Evolutionary conservation across 2,113 vertebrate species (phyloP).

Genomic region (Australoheros scitulus): DNA sequence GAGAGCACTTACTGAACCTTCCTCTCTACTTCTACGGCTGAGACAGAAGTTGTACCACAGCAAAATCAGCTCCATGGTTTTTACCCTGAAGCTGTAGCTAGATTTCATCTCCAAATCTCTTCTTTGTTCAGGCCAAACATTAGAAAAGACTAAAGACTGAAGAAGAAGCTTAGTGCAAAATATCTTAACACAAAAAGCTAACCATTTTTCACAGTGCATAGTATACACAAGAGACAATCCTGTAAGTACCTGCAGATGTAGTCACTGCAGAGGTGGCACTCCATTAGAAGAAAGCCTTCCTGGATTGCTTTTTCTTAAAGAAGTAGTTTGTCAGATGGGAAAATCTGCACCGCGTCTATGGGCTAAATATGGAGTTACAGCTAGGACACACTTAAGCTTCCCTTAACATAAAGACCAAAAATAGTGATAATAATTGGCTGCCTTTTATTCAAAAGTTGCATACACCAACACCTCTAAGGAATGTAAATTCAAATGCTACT

Average conservation of each 20-base stretch:
- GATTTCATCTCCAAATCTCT: not conserved
- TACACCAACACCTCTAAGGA: not conserved
- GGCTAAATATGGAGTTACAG: not conserved
- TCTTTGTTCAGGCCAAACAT: not conserved
- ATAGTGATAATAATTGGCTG: not conserved
- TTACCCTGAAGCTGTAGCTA: not conserved
- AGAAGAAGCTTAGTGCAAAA: not conserved
- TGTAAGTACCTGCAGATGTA: not conserved
- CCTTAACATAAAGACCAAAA: not conserved
- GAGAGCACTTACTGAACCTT: slow-evolving; percentile 15
- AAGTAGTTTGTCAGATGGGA: not conserved
- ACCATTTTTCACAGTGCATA: not conserved
- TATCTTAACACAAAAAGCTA: not conserved
- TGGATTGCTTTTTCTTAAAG: not conserved
- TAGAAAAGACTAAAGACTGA: not conserved
- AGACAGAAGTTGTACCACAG: not conserved
- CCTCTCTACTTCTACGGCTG: not conserved
- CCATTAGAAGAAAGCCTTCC: not conserved
- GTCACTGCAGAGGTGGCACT: not conserved
- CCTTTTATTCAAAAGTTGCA: not conserved
- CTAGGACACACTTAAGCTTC: not conserved
- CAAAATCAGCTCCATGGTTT: not conserved
- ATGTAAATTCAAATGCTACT: not conserved
- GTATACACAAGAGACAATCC: not conserved
- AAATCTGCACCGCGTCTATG: not conserved